Evolutionary conservation across 2,797 vertebrate genomes (phyloP).

Genomic region (Microchirus variegatus): DNA sequence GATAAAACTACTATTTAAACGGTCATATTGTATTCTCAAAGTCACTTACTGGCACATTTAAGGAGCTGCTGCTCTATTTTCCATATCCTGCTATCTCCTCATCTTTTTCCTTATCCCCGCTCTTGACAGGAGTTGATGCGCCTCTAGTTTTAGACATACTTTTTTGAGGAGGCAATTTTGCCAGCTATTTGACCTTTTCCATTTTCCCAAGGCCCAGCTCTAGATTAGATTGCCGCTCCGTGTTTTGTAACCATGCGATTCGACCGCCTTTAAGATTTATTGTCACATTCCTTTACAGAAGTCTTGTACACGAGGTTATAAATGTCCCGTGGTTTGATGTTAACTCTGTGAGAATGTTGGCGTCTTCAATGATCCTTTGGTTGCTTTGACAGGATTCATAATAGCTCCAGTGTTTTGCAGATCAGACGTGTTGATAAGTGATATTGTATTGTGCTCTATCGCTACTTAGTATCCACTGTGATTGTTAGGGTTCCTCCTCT

Average conservation of each 20-base stretch:
- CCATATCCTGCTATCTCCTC: conserved; percentile 56
- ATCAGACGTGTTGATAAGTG: conserved; percentile 66
- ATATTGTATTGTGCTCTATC: conserved; percentile 59
- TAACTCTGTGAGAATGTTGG: conserved; percentile 72
- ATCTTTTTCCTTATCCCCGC: conserved; percentile 61
- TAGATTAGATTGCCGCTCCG: conserved; percentile 81
- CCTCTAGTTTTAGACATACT: conserved; percentile 81
- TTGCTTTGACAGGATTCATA: conserved; percentile 72
- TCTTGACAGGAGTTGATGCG: conserved; percentile 76
- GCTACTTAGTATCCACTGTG: conserved; percentile 35
- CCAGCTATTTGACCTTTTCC: conserved; percentile 84
- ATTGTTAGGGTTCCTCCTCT: conserved; percentile 55
- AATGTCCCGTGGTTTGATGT: conserved; percentile 75
- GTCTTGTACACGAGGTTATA: conserved; percentile 73
- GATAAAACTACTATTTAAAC: conserved; percentile 5
- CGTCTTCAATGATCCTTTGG: conserved; percentile 55
- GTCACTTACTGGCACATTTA: conserved; percentile 38
- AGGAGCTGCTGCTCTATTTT: conserved; percentile 59
- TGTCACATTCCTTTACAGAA: conserved; percentile 80
- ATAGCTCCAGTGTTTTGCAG: conserved; percentile 63
- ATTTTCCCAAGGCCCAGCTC: conserved; percentile 83
- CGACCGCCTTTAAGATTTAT: conserved; percentile 79
- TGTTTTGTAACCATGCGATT: conserved; percentile 82
- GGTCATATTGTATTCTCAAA: conserved; percentile 29
- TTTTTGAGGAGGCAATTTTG: conserved; percentile 81